Evolutionary conservation across 2,888 invertebrate genomes (phyloP), one percentile per base, ranked within the genome.

Genomic region (Abrostola tripartita): DNA sequence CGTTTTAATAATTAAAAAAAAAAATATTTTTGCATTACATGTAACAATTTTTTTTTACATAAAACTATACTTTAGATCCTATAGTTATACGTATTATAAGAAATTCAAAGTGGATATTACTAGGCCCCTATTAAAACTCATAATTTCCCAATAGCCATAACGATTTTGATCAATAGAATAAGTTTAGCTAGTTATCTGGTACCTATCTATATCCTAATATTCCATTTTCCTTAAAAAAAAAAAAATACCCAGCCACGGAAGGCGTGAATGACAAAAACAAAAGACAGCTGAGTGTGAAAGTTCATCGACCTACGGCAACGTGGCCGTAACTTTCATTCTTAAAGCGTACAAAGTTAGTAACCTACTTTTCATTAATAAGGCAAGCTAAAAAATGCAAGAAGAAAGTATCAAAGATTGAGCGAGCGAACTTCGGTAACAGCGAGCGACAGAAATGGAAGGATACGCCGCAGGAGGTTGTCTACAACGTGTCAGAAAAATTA

Each of bases 301-400:
- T 91, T 92, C 93, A 85, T 90, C 87, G 93, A 93, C 94, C 94
- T 93, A 93, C 89, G 91, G 88, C 94, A 93, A 93, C 93, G 92
- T 90, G 87, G 90, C 85, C 88, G 93, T 92, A 93, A 94, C 94
- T 94, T 94, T 94, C 94, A 93, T 94, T 94, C 94, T 94, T 92
- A 90, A 92, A 92, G 90, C 88, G 91, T 90, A 92, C 90, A 88
- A 92, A 93, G 93, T 94, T 94, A 92, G 92, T 94, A 94, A 94
- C 94, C 94, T 93, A 94, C 94, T 94, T 94, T 94, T 94, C 94
- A 94, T 94, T 94, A 94, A 94, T 94, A 94, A 93, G 93, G 90
- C 90, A 89, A 92, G 92, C 93, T 94, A 93, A 94, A 94, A 94
- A 94, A 94, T 93, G 93, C 93, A 93, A 88, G 93, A 94, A 93